phyloP scores from a whole-genome alignment of 2,113 vertebrate species.

The Podiceps cristatus region DNA sequence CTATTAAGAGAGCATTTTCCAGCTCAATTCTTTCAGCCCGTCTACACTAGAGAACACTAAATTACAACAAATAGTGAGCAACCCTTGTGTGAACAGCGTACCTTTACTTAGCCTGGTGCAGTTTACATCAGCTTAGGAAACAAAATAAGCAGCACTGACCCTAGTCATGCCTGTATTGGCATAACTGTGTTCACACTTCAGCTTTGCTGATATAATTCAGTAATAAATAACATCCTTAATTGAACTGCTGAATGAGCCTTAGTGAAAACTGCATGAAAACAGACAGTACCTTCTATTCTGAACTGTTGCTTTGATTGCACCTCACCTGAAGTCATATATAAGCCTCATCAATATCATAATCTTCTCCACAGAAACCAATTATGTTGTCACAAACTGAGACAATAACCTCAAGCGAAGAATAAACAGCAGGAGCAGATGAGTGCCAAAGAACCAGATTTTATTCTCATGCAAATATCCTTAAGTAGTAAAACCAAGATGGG shows the following conservation, averaged over 20 bases:
- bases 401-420: slow-evolving; percentile 67
- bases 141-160: not conserved
- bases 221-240: slow-evolving; percentile 54
- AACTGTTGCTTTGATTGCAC: slow-evolving; percentile 40
- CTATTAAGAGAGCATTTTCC: slow-evolving; percentile 47
- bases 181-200: not conserved
- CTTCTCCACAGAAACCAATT: slow-evolving; percentile 70
- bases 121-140: slow-evolving; percentile 6
- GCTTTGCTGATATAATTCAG: not conserved
- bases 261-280: slow-evolving; percentile 24
- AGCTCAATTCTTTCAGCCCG: slow-evolving; percentile 26
- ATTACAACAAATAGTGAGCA: not conserved
- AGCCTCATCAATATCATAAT: slow-evolving; percentile 67
- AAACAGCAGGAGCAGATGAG: slow-evolving; percentile 65
- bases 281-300: slow-evolving; percentile 20
- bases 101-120: not conserved
- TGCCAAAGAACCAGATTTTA: slow-evolving; percentile 55
- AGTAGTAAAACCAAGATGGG: slow-evolving; percentile 46
- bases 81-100: not conserved
- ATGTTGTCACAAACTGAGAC: slow-evolving; percentile 64
- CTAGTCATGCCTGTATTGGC: not conserved
- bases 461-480: slow-evolving; percentile 61
- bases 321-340: slow-evolving; percentile 63
- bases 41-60: slow-evolving; percentile 38
- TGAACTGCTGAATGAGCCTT: not conserved